Percentiles rank a stretch among this genome's conserved stretches.
phyloP scores from a whole-genome alignment of 2,888 invertebrate species.

The Hipparchia semele region DNA sequence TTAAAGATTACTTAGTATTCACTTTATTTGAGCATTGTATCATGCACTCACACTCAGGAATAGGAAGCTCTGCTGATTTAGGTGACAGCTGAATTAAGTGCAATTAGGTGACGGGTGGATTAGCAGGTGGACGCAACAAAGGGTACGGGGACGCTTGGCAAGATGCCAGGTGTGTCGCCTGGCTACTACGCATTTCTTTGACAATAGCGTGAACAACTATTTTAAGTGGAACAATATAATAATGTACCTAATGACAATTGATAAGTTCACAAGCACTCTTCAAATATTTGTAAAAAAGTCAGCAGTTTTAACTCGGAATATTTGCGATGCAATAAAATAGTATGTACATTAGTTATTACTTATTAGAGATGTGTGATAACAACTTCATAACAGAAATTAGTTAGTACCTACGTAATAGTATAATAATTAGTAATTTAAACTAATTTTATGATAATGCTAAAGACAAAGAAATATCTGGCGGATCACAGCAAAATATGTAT shows the following conservation, averaged over 20 bases:
- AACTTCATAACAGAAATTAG: no score
- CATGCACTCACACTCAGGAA: neutral
- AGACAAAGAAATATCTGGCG: no score
- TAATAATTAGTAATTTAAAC: no score
- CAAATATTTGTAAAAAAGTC: no score
- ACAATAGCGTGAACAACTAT: neutral
- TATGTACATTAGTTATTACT: no score
- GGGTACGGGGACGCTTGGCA: slow-evolving; percentile 30
- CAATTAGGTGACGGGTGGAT: slow-evolving; percentile 22
- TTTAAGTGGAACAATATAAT: neutral
- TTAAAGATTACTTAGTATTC: neutral
- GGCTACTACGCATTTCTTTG: neutral
- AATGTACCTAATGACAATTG: neutral
- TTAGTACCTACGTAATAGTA: no score
- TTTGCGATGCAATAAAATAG: no score
- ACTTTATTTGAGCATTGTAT: neutral
- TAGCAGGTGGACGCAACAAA: slow-evolving; percentile 31
- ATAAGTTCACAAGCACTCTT: neutral
- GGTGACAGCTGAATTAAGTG: slow-evolving; percentile 2
- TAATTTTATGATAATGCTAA: no score
- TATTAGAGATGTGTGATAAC: no score
- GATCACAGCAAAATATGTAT: no score
- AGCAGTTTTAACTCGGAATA: no score
- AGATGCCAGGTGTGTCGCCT: slow-evolving; percentile 32
- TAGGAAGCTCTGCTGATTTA: slow-evolving; percentile 8